Evolutionary conservation across 2,888 invertebrate genomes (phyloP), one percentile per base, ranked within the genome.

Genomic region (Drosophila tanythrix): DNA sequence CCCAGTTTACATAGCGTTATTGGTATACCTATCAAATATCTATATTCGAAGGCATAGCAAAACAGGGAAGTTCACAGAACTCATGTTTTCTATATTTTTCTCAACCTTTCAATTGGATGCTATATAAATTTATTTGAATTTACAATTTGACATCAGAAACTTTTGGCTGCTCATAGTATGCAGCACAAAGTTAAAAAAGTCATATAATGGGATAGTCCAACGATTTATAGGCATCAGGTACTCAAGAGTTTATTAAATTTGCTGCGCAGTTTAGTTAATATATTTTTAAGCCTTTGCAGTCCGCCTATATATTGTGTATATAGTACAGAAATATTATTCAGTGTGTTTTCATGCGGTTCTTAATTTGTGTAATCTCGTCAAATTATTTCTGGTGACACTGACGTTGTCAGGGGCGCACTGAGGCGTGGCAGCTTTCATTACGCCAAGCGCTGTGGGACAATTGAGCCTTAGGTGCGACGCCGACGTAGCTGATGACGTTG

Each of bases 281-380:
- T 82, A 78, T 64, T 67, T 72, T 59, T 66, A 46, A 10, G 59
- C 50, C n/a, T 56, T 65, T 61, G 46, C 57, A 66, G 50, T 61
- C 64, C 57, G 70, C 60, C 69, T 55, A 73, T 67, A 80, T 74
- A 55, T 70, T 64, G 51, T 55, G 55, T 60, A 61, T 73, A 72
- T 59, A 55, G 62, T 57, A 65, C 66, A 58, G 71, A 68, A 62
- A 56, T 63, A 57, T 59, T 67, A 3, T 51, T 66, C 65, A 56
- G 53, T 61, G 71, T 70, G 75, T 74, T 82, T 74, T 76, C 70
- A 80, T 76, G 72, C 70, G 80, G 65, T 62, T 84, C 78, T 82
- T 89, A 89, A 89, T 87, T 81, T 72, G 76, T 75, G 72, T 87
- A 87, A 89, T 89, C 82, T 76, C 74, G 75, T 79, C 81, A 81